phyloP scores from a whole-genome alignment of 2,888 invertebrate genomes.

The Auanema sp. region DNA sequence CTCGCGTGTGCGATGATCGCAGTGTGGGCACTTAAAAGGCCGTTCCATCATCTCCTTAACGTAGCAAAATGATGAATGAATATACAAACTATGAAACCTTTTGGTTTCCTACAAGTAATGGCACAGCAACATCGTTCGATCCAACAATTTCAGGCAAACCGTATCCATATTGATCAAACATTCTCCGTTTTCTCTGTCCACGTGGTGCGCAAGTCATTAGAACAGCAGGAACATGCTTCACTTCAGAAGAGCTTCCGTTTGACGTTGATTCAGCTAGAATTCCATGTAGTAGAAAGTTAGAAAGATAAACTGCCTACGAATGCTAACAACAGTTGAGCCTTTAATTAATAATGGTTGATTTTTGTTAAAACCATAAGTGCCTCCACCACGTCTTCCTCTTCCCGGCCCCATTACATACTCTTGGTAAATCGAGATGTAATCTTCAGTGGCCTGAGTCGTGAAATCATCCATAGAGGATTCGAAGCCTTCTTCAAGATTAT shows the following conservation, averaged over 20 bases:
- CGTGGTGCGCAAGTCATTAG: slow-evolving; percentile 9
- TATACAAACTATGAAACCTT: slow-evolving; percentile 16
- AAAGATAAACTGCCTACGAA: slow-evolving; percentile 9
- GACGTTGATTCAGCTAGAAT: slow-evolving; percentile 10
- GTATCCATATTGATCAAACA: slow-evolving; percentile 29
- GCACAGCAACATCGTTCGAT: slow-evolving; percentile 28
- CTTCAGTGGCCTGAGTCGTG: slow-evolving; percentile 24
- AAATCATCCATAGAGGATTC: slow-evolving; percentile 10
- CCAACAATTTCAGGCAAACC: slow-evolving; percentile 34
- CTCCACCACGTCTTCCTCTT: slow-evolving; percentile 26
- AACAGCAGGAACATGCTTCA: slow-evolving; percentile 14
- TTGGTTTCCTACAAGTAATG: slow-evolving; percentile 39
- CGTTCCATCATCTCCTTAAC: slow-evolving; percentile 35
- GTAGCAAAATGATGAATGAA: neutral
- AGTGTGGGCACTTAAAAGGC: slow-evolving; percentile 53
- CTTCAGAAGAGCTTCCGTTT: neutral
- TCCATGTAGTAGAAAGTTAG: neutral
- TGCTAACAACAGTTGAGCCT: slow-evolving; percentile 16
- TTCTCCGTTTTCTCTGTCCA: slow-evolving; percentile 3
- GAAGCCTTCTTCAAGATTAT: neutral
- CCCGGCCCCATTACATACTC: slow-evolving; percentile 45
- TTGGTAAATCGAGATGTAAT: slow-evolving; percentile 42
- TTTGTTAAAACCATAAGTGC: slow-evolving; percentile 23
- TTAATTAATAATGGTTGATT: slow-evolving; percentile 14
- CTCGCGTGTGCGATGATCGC: slow-evolving; percentile 49